phyloP scores from a whole-genome alignment of 2,888 invertebrate genomes.

The Linnaemya tessellans region DNA sequence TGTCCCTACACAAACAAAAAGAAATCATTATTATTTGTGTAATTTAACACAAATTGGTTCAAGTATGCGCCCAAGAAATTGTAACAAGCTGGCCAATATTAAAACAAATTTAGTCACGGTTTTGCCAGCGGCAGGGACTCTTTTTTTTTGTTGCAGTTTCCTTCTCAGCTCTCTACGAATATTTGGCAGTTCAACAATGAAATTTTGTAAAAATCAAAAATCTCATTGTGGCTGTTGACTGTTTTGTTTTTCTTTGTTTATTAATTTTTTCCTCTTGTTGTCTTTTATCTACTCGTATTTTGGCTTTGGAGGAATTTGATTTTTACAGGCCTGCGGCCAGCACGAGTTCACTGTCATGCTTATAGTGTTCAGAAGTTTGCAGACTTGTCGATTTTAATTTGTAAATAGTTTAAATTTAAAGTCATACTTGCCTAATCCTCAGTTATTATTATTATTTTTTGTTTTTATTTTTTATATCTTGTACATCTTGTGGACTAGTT shows the following conservation, averaged over 20 bases:
- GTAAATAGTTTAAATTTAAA: conserved; percentile 44
- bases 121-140: conserved; percentile 61
- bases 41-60: conserved; percentile 61
- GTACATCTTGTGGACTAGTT: background rate
- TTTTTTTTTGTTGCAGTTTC: conserved; percentile 7
- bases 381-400: conserved; percentile 71
- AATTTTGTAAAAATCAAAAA: conserved; percentile 24
- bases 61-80: conserved; percentile 41
- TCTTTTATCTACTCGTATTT: background rate
- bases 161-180: background rate
- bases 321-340: conserved; percentile 70
- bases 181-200: conserved; percentile 26
- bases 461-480: background rate
- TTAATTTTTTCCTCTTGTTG: background rate
- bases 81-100: conserved; percentile 17
- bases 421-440: conserved; percentile 56
- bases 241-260: background rate
- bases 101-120: conserved; percentile 61
- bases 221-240: conserved; percentile 10
- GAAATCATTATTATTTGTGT: conserved; percentile 43
- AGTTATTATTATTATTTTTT: background rate
- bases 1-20: conserved; percentile 46
- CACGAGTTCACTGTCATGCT: conserved; percentile 75
- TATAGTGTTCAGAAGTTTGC: conserved; percentile 69
- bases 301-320: conserved; percentile 43